Percentiles rank a stretch among this genome's conserved stretches.
phyloP scores from a whole-genome alignment of 2,113 vertebrate genomes.

The Tenrec ecaudatus region DNA sequence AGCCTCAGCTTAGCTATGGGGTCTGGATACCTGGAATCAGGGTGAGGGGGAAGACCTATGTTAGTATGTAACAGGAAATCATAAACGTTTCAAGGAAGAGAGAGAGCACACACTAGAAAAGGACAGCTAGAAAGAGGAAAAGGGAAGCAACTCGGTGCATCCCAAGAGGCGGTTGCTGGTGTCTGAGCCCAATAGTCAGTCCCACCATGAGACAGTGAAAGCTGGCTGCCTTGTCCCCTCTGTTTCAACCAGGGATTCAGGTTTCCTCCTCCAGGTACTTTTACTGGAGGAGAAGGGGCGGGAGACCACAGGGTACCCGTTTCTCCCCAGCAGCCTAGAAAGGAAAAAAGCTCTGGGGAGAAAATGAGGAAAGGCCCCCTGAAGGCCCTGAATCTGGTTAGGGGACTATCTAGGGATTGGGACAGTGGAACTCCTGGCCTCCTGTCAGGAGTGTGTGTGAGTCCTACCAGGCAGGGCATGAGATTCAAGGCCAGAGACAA shows the following conservation, averaged over 20 bases:
- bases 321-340: conserved; percentile 57
- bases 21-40: conserved; percentile 58
- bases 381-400: conserved; percentile 53
- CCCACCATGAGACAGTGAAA: conserved; percentile 45
- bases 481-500: conserved; percentile 71
- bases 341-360: conserved; percentile 51
- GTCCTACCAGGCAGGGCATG: conserved; percentile 39
- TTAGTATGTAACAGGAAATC: conserved; percentile 71
- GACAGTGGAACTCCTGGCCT: conserved; percentile 52
- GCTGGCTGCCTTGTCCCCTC: not conserved
- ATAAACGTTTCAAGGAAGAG: conserved; percentile 57
- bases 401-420: not conserved
- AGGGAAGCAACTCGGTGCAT: conserved; percentile 71
- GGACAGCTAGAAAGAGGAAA: conserved; percentile 63
- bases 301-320: conserved; percentile 18
- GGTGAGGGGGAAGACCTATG: conserved; percentile 57
- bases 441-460: conserved; percentile 58
- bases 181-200: conserved; percentile 75
- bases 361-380: conserved; percentile 50
- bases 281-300: not conserved
- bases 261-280: conserved; percentile 40
- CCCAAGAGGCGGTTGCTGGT: conserved; percentile 82
- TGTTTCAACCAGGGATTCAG: conserved; percentile 35
- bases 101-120: conserved; percentile 72
- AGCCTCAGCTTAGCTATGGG: conserved; percentile 28